These are phyloP conservation scores for Pristionchus entomophagus DNA, from an alignment of 2,888 invertebrate species.

Conservation along the genomic window DNA sequence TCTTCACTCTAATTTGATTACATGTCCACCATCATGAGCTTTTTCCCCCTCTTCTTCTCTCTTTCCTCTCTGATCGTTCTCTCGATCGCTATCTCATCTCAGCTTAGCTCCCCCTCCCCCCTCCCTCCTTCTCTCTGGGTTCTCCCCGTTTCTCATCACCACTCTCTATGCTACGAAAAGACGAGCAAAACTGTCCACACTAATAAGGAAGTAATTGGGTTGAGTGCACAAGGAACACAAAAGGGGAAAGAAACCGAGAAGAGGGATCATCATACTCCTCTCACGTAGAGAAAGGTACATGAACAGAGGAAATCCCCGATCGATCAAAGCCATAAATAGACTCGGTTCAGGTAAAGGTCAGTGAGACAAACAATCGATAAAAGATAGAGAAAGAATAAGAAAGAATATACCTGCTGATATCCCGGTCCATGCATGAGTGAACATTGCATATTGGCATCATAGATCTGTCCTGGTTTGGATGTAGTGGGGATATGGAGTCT, in stretches of 20 bases:
- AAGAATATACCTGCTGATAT: constrained; percentile 67
- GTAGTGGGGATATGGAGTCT: constrained; percentile 65
- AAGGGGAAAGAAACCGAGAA: not conserved
- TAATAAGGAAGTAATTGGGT: constrained; percentile 37
- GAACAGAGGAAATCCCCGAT: no score
- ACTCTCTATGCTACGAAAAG: not conserved
- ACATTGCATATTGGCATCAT: constrained; percentile 75
- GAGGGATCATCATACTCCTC: not conserved
- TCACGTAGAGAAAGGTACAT: not conserved
- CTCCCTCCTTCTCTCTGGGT: not conserved
- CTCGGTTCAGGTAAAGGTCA: constrained; percentile 17
- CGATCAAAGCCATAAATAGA: constrained; percentile 7
- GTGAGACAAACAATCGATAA: not conserved
- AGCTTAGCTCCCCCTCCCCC: not conserved
- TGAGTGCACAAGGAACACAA: constrained; percentile 34
- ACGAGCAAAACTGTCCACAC: constrained; percentile 41
- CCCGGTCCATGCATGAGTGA: constrained; percentile 75
- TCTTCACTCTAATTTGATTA: not conserved
- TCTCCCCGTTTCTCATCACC: constrained; percentile 6
- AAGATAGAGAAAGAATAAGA: not conserved
- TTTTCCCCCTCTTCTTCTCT: no score
- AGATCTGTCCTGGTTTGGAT: constrained; percentile 74
- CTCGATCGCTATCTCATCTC: not conserved
- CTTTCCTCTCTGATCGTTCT: no score
- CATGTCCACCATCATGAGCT: not conserved